These are phyloP conservation scores for Stictonetta naevosa DNA, from an alignment of 2,113 vertebrate genomes.

Conservation along the genomic window DNA sequence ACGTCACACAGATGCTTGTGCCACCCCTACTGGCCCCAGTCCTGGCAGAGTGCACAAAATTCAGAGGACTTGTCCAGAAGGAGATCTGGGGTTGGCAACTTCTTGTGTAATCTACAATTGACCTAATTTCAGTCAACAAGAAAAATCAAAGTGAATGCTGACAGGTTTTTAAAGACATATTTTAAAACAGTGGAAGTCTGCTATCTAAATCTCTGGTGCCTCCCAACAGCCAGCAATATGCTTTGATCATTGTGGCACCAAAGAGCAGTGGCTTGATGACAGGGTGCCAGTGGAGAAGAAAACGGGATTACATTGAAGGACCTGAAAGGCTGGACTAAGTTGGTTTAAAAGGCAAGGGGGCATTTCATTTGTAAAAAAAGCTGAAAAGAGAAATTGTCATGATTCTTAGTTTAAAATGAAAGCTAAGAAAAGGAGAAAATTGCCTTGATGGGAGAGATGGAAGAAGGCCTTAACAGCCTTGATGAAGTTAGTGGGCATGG, in stretches of 20 bases:
- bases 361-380: background rate
- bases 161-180: background rate
- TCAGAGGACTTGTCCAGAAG: background rate
- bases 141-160: background rate
- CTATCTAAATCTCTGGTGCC: background rate
- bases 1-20: background rate
- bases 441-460: background rate
- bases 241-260: background rate
- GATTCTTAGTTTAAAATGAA: background rate
- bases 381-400: background rate
- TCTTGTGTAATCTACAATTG: background rate
- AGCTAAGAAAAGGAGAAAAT: background rate
- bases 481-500: background rate
- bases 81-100: background rate
- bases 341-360: background rate
- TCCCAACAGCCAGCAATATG: background rate
- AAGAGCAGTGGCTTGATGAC: background rate
- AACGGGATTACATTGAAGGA: background rate
- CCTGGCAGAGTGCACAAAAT: background rate
- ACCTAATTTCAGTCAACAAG: background rate
- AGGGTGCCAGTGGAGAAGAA: background rate
- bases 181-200: background rate
- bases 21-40: background rate
- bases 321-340: background rate
- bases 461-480: background rate